Evolutionary conservation across 2,888 invertebrate genomes (phyloP).

Genomic region (Cinara cedri): DNA sequence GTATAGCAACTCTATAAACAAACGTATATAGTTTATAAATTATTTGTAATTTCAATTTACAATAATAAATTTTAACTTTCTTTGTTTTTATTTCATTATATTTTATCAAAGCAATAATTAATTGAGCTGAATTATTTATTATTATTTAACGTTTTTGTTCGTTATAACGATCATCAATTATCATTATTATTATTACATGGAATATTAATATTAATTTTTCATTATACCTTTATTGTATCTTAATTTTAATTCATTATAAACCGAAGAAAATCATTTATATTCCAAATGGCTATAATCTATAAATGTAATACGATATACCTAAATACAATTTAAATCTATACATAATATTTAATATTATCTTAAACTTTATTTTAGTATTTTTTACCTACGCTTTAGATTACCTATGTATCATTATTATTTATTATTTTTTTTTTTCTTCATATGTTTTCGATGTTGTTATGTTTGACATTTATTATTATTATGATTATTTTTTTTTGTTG

Average conservation of each 20-base stretch:
- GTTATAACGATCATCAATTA: constrained; percentile 24
- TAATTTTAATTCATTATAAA: constrained; percentile 10
- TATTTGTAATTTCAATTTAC: constrained; percentile 19
- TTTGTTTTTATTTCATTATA: background rate
- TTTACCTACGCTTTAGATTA: constrained; percentile 25
- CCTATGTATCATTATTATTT: too few relatives aligned
- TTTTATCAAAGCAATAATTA: constrained; percentile 47
- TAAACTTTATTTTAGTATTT: constrained; percentile 34
- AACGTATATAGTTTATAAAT: constrained; percentile 39
- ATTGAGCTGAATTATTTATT: constrained; percentile 54
- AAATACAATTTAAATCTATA: constrained; percentile 26
- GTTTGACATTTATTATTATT: constrained; percentile 54
- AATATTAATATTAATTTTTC: background rate
- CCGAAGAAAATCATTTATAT: constrained; percentile 42
- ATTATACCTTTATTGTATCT: too few relatives aligned
- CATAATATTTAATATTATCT: background rate
- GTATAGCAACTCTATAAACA: constrained; percentile 42
- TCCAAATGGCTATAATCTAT: constrained; percentile 35
- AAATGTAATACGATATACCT: constrained; percentile 17
- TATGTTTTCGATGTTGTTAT: constrained; percentile 8
- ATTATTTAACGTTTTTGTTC: constrained; percentile 52
- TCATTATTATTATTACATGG: too few relatives aligned
- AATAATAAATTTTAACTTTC: constrained; percentile 42
- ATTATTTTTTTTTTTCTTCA: too few relatives aligned
- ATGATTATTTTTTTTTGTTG: too few relatives aligned